A percentile compares a stretch with the other conserved stretches of the same genome.
These are phyloP conservation scores for Gobionotothen gibberifrons DNA, from an alignment of 2,797 vertebrate species.

Conservation along the genomic window DNA sequence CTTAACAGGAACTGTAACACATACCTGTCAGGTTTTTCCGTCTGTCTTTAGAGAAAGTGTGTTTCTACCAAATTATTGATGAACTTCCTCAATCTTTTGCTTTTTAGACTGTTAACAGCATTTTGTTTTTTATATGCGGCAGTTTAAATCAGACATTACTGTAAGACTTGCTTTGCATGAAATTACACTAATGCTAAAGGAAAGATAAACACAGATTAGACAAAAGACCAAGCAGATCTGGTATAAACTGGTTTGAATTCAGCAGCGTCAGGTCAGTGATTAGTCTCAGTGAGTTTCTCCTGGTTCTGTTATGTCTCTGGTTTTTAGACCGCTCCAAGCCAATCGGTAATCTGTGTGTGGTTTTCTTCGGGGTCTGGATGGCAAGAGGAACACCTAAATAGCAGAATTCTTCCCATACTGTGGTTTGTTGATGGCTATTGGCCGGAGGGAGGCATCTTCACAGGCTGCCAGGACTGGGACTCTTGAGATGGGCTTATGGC, in stretches of 20 bases:
- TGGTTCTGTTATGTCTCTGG: constrained; percentile 64
- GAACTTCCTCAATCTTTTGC: not conserved
- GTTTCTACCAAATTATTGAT: constrained; percentile 4
- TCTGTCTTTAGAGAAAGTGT: not conserved
- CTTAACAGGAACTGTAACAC: not conserved
- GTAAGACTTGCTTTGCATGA: not conserved
- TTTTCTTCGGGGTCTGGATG: constrained; percentile 62
- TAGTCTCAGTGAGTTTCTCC: constrained; percentile 45
- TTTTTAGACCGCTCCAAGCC: constrained; percentile 46
- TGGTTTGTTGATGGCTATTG: constrained; percentile 75
- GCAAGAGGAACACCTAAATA: constrained; percentile 75
- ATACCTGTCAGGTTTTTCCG: not conserved
- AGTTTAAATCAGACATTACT: not conserved
- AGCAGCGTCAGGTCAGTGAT: constrained; percentile 36
- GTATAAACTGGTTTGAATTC: constrained; percentile 43
- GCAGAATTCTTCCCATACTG: constrained; percentile 77
- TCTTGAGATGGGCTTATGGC: constrained; percentile 55
- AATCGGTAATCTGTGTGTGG: constrained; percentile 70
- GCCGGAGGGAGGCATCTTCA: constrained; percentile 49
- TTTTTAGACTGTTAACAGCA: not conserved
- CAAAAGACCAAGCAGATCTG: constrained; percentile 29
- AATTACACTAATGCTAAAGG: not conserved
- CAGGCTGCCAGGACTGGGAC: constrained; percentile 56
- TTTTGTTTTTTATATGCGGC: constrained; percentile 5
- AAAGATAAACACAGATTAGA: not conserved